Base-by-base conservation (phyloP, 2,888 invertebrate genomes). In the Desoria tigrina region DNA sequence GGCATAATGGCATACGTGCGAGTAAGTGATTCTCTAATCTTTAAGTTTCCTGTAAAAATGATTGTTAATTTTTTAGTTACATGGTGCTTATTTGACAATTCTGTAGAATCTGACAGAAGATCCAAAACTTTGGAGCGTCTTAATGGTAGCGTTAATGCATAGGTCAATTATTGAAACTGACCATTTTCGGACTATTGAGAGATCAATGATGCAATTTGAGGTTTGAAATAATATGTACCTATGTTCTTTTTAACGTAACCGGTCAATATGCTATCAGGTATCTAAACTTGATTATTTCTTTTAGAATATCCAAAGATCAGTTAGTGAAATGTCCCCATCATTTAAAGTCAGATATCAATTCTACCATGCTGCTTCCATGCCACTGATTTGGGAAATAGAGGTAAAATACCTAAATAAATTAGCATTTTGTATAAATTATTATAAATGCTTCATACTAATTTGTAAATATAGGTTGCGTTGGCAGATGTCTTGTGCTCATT, bases 151-250 rank as follows among this genome's bases (percentile, higher is more conserved):
- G 0, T 81, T 98, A 23, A 81, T 90, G 1, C 81, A 88, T 16
- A 85, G 96, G 60, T 91, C 92, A 74, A 84, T 85, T 65, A 80
- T 92, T 59, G 95, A 98, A 79, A 84, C 87, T 0, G 84, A 83
- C 55, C 88, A 89, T 77, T 87, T 88, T 63, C 85, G 96, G 62
- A 90, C 92, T 0, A 87, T 95, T 16, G 95, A 96, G 79, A 84
- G 97, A 42, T 88, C 94, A 24, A 86, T 96, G 85, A 84, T 86
- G 78, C 96, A 96, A 81, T 86, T 90, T 71, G 92, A 94, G 81
- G 87, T 45, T 16, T 45, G 45, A 68, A 18, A 3, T 18, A 21
- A 51, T 14, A 21, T 27, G 26, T 51, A 51, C 23, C 32, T 7
- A n/a, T n/a, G n/a, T 14, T 49, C 7, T 18, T 18, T 49, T 7